These are phyloP conservation scores for Scophthalmus maximus DNA, from an alignment of 2,113 vertebrate species.

Conservation along the genomic window DNA sequence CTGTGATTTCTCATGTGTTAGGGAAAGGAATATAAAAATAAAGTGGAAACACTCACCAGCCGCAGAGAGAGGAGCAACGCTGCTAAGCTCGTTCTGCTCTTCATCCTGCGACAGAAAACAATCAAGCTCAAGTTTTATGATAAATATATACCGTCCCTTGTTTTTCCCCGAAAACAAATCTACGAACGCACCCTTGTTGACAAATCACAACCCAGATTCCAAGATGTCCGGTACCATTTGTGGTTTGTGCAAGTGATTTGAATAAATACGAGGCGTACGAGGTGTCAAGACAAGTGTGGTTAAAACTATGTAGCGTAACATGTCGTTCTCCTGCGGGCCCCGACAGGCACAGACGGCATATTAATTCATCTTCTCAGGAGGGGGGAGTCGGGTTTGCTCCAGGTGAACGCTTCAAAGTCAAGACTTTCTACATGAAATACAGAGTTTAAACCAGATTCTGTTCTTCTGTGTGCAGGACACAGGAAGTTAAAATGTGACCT, in stretches of 20 bases:
- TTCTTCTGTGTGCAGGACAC: too few relatives aligned
- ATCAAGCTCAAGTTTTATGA: background rate
- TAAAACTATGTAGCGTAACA: background rate
- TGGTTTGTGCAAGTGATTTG: background rate
- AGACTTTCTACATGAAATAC: background rate
- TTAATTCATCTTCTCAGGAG: background rate
- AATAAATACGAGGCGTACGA: background rate
- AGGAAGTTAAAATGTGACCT: background rate
- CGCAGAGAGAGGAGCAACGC: constrained; percentile 5
- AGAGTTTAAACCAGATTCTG: background rate
- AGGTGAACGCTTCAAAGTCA: background rate
- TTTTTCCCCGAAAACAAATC: background rate
- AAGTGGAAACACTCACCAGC: constrained; percentile 40
- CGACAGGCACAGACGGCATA: constrained; percentile 1
- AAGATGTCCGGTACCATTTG: background rate
- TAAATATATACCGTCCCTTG: too few relatives aligned
- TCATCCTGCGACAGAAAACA: constrained; percentile 47
- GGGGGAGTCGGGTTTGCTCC: background rate
- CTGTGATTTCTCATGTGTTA: background rate
- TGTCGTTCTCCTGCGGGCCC: constrained; percentile 5
- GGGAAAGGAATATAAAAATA: background rate
- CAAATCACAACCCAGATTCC: background rate
- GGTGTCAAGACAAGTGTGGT: background rate
- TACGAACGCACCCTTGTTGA: background rate
- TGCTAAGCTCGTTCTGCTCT: constrained; percentile 21